Evolutionary conservation across 35 echinoderm and acorn worm genomes (phyloP), one percentile per base, ranked within the genome.

Genomic region (Ptychodera flava): DNA sequence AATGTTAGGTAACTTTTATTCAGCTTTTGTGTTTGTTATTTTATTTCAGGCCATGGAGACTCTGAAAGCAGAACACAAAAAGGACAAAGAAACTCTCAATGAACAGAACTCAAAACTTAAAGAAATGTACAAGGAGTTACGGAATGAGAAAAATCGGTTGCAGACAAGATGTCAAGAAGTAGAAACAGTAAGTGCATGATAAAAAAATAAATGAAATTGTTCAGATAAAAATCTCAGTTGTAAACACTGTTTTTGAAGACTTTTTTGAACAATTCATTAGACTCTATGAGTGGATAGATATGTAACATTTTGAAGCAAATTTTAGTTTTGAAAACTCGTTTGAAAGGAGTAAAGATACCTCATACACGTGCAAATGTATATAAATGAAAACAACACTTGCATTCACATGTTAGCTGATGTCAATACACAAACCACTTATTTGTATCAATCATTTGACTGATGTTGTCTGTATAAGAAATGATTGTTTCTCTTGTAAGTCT

Each of bases 141-240:
- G 93, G 34, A 52, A 31, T 28, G 95, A 98, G 86, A 93, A 94
- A 85, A 89, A 82, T 30, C 91, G 93, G 78, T 78, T 84, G 2
- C 80, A 78, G 0, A 77, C 92, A 28, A 85, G 82, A 81, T 91
- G 88, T 84, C 95, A 98, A 85, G 95, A 98, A 88, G 52, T 98
- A 76, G 95, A 98, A 86, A 94, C 92, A 15, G 95, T 98, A 35
- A 94, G 89, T 86, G 32, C 2, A 33, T 64, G 83, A 85, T n/a
- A 81, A 16, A 28, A n/a, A n/a, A n/a, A n/a, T n/a, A n/a, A n/a
- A n/a, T 22, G 22, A 64, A 64, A 64, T 6, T 22, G 22, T 64
- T 6, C 45, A 64, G 45, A 64, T n/a, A n/a, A 22, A 64, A 64
- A 64, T 64, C 45, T 64, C 45, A 64, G 22, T 64, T 64, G 6